Evolutionary conservation across 2,797 vertebrate species (phyloP), one percentile per base, ranked within the genome.

Genomic region (Ciconia nigra): DNA sequence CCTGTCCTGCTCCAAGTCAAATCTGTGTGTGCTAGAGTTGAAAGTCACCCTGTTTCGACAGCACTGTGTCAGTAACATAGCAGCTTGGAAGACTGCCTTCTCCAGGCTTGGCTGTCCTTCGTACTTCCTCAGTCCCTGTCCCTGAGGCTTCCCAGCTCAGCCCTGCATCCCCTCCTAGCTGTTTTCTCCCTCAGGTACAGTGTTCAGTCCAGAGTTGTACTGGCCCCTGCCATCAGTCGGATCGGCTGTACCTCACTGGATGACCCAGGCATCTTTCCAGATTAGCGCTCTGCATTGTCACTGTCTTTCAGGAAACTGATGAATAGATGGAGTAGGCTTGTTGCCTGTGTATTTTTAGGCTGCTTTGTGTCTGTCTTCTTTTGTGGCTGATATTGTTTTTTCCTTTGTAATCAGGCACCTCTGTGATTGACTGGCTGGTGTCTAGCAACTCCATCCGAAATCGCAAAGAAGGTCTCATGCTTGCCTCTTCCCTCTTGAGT

Each of bases 361-460:
- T 65, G 59, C 28, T 42, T 63, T 4, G 1, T 44, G 41, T 24
- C 37, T 79, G 29, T 42, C 67, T 90, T 73, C 21, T 26, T 67
- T 88, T 35, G 65, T 61, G 47, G 20, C 67, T 92, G 61, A 61
- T 42, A 4, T 3, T 24, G 12, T 87, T 89, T 59, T 8, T 52
- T 92, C 61, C 49, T 73, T 79, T 70, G 46, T 70, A n/a, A 73
- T 47, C 94, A 99, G 99, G 99, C 52, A 97, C 72, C 11, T 98
- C 98, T 28, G 99, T 99, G 91, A 96, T 99, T 12, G 99, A 99
- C 86, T 99, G 99, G 99, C 96, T 99, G 88, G 95, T 99, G 91
- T 99, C 98, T 19, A 98, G 97, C 80, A 98, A 96, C 22, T 99
- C 98, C 17, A 97, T 98, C 17, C 98, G 99, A 90, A 99, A 99